phyloP scores from a whole-genome alignment of 2,113 vertebrate species.

The Elachura formosa region DNA sequence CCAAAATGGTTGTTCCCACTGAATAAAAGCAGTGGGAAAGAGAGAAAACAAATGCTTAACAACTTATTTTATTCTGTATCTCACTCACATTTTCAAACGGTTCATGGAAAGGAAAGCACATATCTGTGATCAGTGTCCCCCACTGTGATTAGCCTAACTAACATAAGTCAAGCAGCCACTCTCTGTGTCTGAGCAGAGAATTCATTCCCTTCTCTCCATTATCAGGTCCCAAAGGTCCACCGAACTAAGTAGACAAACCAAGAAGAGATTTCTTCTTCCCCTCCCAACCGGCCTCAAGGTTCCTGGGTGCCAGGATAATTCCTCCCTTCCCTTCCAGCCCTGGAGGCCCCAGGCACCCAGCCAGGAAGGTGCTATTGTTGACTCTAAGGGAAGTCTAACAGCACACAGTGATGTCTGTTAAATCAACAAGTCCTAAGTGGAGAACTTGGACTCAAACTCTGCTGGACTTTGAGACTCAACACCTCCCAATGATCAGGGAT shows the following conservation, averaged over 20 bases:
- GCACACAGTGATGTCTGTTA: background rate
- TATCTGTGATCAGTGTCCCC: background rate
- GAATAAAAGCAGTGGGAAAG: background rate
- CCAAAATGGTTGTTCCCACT: background rate
- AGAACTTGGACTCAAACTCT: background rate
- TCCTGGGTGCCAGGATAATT: rapidly evolving
- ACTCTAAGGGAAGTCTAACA: background rate
- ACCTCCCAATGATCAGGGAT: background rate
- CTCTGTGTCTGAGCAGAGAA: background rate
- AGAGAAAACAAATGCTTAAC: background rate
- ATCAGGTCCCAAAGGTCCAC: background rate
- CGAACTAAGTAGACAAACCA: background rate
- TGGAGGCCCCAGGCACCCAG: rapidly evolving
- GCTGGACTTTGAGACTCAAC: background rate
- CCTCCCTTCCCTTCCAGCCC: background rate
- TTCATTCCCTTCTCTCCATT: background rate
- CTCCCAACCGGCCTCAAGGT: background rate
- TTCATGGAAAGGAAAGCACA: background rate
- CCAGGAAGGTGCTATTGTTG: background rate
- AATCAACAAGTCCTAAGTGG: background rate
- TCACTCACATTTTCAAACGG: background rate
- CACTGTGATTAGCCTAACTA: background rate
- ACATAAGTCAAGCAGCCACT: background rate
- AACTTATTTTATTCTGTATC: background rate
- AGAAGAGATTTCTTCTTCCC: background rate